These are phyloP conservation scores for Talpa occidentalis DNA, from an alignment of 2,113 vertebrate genomes.

Conservation along the genomic window DNA sequence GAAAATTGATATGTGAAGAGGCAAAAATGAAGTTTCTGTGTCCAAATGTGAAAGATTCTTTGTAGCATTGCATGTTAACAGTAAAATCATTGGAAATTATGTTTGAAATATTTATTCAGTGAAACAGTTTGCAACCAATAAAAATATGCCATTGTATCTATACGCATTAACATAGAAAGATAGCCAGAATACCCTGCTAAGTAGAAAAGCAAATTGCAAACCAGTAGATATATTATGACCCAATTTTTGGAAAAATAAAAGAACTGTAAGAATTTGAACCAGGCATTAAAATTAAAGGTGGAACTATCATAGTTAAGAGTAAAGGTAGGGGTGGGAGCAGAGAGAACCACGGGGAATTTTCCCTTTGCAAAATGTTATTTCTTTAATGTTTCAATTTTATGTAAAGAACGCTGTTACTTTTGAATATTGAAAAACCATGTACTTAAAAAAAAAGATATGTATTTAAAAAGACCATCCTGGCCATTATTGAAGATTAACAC, in stretches of 20 bases:
- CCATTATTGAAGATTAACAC: background rate
- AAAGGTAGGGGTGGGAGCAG: background rate
- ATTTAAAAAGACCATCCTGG: slow-evolving; percentile 36
- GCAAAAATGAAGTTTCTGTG: slow-evolving; percentile 34
- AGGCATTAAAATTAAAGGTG: slow-evolving; percentile 8
- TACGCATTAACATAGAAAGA: background rate
- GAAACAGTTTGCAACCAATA: background rate
- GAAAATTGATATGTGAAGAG: slow-evolving; percentile 44
- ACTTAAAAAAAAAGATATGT: background rate
- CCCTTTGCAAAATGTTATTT: slow-evolving; percentile 11
- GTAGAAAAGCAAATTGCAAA: slow-evolving; percentile 10
- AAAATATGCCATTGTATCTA: background rate
- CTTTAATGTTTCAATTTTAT: slow-evolving; percentile 47
- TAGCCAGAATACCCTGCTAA: background rate
- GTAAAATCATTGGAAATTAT: slow-evolving; percentile 32
- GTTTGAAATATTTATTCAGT: slow-evolving; percentile 35
- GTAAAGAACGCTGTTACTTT: background rate
- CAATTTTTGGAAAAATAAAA: slow-evolving; percentile 10
- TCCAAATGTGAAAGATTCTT: slow-evolving; percentile 28
- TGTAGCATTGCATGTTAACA: slow-evolving; percentile 22
- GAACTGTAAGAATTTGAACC: background rate
- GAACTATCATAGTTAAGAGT: background rate
- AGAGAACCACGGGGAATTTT: background rate
- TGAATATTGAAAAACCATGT: background rate
- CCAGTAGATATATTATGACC: background rate